A percentile compares a stretch with the other conserved stretches of the same genome.
These are phyloP conservation scores for Chrysotoxum bicinctum DNA, from an alignment of 2,888 invertebrate genomes.

Conservation along the genomic window DNA sequence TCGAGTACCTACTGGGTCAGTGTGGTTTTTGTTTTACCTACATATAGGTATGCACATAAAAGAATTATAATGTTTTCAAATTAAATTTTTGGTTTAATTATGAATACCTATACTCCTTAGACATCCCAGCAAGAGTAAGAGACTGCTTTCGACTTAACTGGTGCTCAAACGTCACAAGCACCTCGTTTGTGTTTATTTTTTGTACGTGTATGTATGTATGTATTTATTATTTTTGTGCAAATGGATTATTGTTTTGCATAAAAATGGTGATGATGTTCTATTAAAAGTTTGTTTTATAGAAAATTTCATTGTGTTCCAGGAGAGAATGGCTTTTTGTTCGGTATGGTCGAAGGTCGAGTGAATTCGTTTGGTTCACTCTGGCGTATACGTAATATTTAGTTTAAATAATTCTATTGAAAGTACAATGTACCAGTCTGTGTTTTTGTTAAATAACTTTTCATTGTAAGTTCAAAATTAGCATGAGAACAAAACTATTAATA, in stretches of 20 bases:
- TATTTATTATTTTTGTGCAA: neutral
- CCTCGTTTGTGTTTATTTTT: neutral
- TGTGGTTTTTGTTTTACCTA: neutral
- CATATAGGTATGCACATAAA: neutral
- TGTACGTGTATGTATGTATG: too few relatives aligned
- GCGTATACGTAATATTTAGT: neutral
- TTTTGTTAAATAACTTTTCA: neutral
- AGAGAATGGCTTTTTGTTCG: constrained; percentile 4
- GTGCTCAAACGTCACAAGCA: neutral
- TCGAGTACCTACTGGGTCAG: neutral
- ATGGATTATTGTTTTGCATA: constrained; percentile 5
- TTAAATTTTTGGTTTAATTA: constrained; percentile 5
- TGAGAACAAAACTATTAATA: neutral
- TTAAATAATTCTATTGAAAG: neutral
- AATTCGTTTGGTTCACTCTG: constrained; percentile 3
- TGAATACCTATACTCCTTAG: neutral
- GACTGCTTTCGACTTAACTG: neutral
- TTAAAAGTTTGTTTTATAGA: neutral
- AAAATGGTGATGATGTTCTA: neutral
- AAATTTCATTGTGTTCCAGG: neutral
- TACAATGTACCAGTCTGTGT: neutral
- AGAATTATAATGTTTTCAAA: neutral
- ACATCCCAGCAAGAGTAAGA: neutral
- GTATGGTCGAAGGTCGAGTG: constrained; percentile 3
- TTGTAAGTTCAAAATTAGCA: neutral